A percentile compares a stretch with the other conserved stretches of the same genome.
phyloP scores from a whole-genome alignment of 2,113 vertebrate species.

The Mustela lutreola region DNA sequence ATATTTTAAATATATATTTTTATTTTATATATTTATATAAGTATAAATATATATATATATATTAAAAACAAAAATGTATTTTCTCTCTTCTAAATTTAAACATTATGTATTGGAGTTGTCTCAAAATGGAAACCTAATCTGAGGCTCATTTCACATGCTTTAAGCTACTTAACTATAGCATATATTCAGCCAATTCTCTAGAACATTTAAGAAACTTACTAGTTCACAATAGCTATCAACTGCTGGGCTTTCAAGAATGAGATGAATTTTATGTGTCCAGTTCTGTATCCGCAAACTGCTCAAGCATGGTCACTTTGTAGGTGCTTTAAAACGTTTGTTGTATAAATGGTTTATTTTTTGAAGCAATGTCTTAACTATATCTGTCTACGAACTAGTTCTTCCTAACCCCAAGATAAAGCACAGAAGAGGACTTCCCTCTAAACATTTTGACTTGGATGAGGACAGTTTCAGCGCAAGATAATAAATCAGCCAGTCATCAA shows the following conservation, averaged over 20 bases:
- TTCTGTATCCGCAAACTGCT: slow-evolving; percentile 21
- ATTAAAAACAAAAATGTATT: neutral
- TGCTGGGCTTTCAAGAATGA: slow-evolving; percentile 38
- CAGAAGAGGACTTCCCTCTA: neutral
- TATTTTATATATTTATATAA: too few species aligned
- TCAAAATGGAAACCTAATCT: slow-evolving; percentile 5
- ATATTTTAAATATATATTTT: too few species aligned
- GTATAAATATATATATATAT: neutral
- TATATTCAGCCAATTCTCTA: neutral
- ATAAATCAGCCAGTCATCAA: neutral
- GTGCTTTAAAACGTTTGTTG: neutral
- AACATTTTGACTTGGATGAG: neutral
- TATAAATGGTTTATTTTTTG: neutral
- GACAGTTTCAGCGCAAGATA: neutral
- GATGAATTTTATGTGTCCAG: neutral
- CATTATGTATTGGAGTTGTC: neutral
- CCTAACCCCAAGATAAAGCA: neutral
- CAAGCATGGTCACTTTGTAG: neutral
- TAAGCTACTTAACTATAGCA: neutral
- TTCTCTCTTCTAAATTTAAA: slow-evolving; percentile 61
- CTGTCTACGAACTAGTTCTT: neutral
- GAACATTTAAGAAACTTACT: slow-evolving; percentile 42
- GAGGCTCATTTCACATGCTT: neutral
- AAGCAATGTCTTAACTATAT: neutral
- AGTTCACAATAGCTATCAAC: slow-evolving; percentile 5